A percentile compares a stretch with the other conserved stretches of the same genome.
These are phyloP conservation scores for Phalacrocorax pelagicus DNA, from an alignment of 2,113 vertebrate species.

Conservation along the genomic window DNA sequence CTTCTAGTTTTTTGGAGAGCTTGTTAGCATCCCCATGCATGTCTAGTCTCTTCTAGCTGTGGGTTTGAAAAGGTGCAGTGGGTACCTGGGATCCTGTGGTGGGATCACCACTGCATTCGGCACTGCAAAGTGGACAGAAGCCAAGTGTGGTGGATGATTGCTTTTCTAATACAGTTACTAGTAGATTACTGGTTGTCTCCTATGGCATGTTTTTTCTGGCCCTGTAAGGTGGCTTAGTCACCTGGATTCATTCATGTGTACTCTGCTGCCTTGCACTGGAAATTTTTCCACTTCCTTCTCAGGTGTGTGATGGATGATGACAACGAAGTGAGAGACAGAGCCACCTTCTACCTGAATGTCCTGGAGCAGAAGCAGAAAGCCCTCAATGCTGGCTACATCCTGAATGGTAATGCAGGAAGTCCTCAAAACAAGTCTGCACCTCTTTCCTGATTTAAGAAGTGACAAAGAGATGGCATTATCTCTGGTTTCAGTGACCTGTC, in stretches of 20 bases:
- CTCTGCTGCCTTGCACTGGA: background rate
- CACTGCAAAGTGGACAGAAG: background rate
- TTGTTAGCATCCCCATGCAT: background rate
- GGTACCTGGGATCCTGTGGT: background rate
- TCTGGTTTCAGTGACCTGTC: background rate
- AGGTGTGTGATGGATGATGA: slow-evolving; percentile 87
- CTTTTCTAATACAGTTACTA: background rate
- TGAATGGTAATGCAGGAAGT: slow-evolving; percentile 72
- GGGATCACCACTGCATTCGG: background rate
- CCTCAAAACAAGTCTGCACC: background rate
- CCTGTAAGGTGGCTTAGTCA: background rate
- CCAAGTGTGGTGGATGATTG: background rate
- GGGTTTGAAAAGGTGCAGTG: background rate
- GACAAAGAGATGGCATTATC: background rate
- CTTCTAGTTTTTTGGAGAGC: background rate
- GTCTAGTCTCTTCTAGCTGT: background rate
- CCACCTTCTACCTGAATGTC: slow-evolving; percentile 81
- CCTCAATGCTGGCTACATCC: slow-evolving; percentile 81
- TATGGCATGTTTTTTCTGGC: background rate
- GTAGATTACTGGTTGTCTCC: background rate
- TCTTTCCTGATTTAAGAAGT: background rate
- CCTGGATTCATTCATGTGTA: background rate
- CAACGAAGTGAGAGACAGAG: slow-evolving; percentile 82
- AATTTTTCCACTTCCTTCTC: background rate
- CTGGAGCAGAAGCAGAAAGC: slow-evolving; percentile 83